A percentile compares a stretch with the other conserved stretches of the same genome.
These are phyloP conservation scores for Trigoniulus corallinus DNA, from an alignment of 1,140 invertebrate species.

Conservation along the genomic window DNA sequence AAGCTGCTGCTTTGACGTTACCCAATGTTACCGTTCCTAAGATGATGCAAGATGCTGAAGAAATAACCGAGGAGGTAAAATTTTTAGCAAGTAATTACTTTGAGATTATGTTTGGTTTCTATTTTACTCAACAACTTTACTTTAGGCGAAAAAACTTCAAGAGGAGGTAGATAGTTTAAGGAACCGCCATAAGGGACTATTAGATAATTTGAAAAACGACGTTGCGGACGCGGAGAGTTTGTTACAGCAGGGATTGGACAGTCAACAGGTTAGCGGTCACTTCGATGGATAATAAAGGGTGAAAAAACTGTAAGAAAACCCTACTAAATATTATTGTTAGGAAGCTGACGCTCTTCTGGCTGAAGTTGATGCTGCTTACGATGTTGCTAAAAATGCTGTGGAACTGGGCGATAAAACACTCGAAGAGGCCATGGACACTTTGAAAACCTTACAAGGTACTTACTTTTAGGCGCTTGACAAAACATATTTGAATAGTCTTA, in stretches of 20 bases:
- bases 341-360: conserved; percentile 43
- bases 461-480: conserved; percentile 1
- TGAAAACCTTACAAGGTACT: conserved; percentile 60
- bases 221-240: conserved; percentile 19
- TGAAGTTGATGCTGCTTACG: conserved; percentile 49
- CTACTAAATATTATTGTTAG: conserved; percentile 18
- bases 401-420: conserved; percentile 65
- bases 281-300: not conserved
- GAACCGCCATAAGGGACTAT: conserved; percentile 30
- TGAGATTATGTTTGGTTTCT: conserved; percentile 3
- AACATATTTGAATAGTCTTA: not conserved
- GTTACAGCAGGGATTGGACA: conserved; percentile 15
- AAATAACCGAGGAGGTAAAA: conserved; percentile 22
- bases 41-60: conserved; percentile 42
- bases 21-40: conserved; percentile 51
- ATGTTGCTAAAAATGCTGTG: conserved; percentile 60
- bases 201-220: conserved; percentile 24
- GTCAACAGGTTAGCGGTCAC: conserved; percentile 25
- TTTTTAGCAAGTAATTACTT: not conserved
- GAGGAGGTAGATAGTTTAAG: conserved; percentile 44
- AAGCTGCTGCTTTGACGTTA: conserved; percentile 53
- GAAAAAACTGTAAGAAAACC: not conserved
- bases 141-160: conserved; percentile 40
- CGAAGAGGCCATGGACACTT: conserved; percentile 68
- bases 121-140: conserved; percentile 11